phyloP scores from a whole-genome alignment of 2,888 invertebrate genomes.

The Habroteleia sp. region DNA sequence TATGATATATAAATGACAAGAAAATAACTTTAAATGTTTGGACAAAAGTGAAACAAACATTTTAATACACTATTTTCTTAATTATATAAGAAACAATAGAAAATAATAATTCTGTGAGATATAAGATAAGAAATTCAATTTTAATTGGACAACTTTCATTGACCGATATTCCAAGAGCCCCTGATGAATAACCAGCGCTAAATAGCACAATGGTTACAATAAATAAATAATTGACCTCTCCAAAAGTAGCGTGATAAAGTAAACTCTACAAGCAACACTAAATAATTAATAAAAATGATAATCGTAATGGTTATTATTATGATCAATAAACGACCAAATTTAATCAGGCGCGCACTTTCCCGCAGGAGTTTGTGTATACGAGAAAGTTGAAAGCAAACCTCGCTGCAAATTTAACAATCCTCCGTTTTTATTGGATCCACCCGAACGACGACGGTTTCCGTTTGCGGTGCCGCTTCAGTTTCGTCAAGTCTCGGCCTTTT shows the following conservation, averaged over 20 bases:
- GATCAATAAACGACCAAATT: too few species aligned
- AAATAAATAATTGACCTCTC: not conserved
- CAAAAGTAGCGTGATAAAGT: not conserved
- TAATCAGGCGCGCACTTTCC: too few species aligned
- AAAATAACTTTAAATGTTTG: too few species aligned
- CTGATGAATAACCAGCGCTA: not conserved
- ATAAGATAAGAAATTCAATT: too few species aligned
- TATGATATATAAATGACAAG: too few species aligned
- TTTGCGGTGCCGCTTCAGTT: not conserved
- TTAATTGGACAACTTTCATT: too few species aligned
- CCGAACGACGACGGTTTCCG: constrained; percentile 9
- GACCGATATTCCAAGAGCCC: constrained; percentile 4
- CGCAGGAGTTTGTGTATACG: not conserved
- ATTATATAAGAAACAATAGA: too few species aligned
- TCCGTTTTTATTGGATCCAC: constrained; percentile 3
- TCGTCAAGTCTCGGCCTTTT: constrained; percentile 36
- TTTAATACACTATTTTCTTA: too few species aligned
- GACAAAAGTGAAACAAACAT: too few species aligned
- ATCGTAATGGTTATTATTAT: not conserved
- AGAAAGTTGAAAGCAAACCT: constrained; percentile 10
- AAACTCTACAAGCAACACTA: constrained; percentile 8
- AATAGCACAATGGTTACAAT: not conserved
- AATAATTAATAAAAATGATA: constrained; percentile 14
- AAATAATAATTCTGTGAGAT: too few species aligned
- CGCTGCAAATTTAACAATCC: constrained; percentile 22